These are phyloP conservation scores for Rhynchopsitta pachyrhyncha DNA, from an alignment of 2,113 vertebrate genomes.

Conservation along the genomic window DNA sequence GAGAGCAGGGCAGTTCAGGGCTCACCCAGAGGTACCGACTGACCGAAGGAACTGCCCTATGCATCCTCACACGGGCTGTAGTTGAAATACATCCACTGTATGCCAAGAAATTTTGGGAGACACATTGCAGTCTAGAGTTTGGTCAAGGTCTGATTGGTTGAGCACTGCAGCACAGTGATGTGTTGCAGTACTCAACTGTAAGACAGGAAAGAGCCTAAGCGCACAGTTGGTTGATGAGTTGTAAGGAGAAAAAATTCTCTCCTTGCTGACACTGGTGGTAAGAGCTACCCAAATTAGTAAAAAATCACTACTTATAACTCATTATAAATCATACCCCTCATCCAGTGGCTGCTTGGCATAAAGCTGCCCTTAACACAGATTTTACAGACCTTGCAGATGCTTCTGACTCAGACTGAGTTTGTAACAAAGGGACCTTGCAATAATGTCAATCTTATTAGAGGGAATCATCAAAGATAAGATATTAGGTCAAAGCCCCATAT, in stretches of 20 bases:
- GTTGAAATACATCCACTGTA: neutral
- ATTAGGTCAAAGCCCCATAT: neutral
- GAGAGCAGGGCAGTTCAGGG: neutral
- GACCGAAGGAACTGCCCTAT: neutral
- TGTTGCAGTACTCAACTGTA: neutral
- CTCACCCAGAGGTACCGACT: neutral
- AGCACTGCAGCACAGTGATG: neutral
- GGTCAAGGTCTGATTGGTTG: neutral
- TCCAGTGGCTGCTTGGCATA: neutral
- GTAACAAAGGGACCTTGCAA: neutral
- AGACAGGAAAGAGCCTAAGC: neutral
- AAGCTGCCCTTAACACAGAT: neutral
- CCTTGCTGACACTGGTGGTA: neutral
- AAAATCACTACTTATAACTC: neutral
- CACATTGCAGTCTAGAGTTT: neutral
- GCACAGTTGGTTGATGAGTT: neutral
- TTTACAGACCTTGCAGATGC: neutral
- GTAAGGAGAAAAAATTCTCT: neutral
- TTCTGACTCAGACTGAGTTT: neutral
- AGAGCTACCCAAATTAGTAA: neutral
- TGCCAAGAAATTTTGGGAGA: neutral
- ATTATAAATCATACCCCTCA: neutral
- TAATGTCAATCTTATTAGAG: neutral
- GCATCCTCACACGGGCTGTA: neutral
- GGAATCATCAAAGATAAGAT: neutral